Evolutionary conservation across 2,888 invertebrate species (phyloP).

Genomic region (Lumbricus terrestris): DNA sequence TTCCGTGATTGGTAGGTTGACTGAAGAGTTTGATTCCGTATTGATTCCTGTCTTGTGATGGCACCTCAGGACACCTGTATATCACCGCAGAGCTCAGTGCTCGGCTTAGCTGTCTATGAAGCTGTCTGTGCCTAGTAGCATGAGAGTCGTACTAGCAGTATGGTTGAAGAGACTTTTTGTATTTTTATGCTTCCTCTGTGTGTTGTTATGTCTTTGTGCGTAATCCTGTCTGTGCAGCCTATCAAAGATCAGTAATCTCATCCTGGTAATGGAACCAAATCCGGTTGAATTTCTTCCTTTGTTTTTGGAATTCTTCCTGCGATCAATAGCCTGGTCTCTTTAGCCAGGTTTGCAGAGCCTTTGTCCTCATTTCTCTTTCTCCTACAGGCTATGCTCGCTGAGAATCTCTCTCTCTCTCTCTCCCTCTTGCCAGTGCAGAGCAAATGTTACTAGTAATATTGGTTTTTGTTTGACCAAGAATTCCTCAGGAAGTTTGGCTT

Average conservation of each 20-base stretch:
- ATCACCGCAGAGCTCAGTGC: background rate
- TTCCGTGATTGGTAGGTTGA: background rate
- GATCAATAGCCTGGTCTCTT: background rate
- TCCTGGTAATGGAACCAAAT: background rate
- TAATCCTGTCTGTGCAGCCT: background rate
- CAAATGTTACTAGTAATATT: background rate
- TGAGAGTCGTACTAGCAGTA: background rate
- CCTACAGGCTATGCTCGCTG: too few species aligned
- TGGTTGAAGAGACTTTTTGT: background rate
- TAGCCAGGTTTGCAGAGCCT: background rate
- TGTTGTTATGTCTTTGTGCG: background rate
- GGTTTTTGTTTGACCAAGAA: background rate
- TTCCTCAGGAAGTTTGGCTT: background rate
- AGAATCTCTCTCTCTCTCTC: background rate
- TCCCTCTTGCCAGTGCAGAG: background rate
- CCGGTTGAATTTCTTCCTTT: background rate
- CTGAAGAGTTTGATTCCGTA: background rate
- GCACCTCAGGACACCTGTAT: background rate
- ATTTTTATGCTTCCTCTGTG: background rate
- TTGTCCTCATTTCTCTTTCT: background rate
- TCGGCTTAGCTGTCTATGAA: background rate
- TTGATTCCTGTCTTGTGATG: background rate
- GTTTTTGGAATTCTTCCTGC: background rate
- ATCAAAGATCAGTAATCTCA: constrained; percentile 3
- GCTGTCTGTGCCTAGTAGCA: background rate